Base-by-base conservation (phyloP, 2,113 vertebrate species). In the Muscicapa adusta region DNA sequence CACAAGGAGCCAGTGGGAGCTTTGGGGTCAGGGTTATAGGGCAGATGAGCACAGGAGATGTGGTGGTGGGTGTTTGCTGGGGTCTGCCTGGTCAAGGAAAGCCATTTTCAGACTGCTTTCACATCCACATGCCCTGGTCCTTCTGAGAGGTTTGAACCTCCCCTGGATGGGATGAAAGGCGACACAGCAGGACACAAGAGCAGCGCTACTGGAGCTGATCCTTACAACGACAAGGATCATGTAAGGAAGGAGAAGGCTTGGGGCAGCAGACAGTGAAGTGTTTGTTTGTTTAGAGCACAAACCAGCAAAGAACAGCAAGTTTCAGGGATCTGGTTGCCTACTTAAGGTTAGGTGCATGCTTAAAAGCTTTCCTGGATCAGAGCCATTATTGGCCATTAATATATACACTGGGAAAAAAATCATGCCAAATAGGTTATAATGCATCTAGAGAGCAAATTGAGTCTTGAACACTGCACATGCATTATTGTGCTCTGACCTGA, bases 291-390 rank as follows among this genome's bases (percentile, higher is more conserved):
- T 82, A 82, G 88, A 85, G 38, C 31, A 58, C 51, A 89, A 40
- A 71, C 22, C 47, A 85, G 74, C 67, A 84, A 83, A 77, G 58
- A 88, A 16, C 67, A 77, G 50, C 47, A 48, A 77, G 63, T 33
- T 91, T 70, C 78, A 74, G 56, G 51, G 31, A 43, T 77, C 22
- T 9, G 4, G 50, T 67, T 78, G 93, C 88, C 85, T 94, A 53
- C 56, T 90, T 80, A 22, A 80, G 84, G 31, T 80, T 71, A 90
- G 74, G 48, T 81, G 24, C 5, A 8, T 7, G n/a, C 40, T 38
- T 88, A 91, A 94, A 94, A 94, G 63, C 91, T 79, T 93, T 93
- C 51, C 82, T 96, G 85, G 88, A 80, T 47, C 42, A 25, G 56
- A 85, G 85, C 85, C 79, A 68, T 76, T 60, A 57, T 5, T 81